Conservation (phyloP, 2,888 invertebrate genomes). For the Esperia sulphurella region DNA sequence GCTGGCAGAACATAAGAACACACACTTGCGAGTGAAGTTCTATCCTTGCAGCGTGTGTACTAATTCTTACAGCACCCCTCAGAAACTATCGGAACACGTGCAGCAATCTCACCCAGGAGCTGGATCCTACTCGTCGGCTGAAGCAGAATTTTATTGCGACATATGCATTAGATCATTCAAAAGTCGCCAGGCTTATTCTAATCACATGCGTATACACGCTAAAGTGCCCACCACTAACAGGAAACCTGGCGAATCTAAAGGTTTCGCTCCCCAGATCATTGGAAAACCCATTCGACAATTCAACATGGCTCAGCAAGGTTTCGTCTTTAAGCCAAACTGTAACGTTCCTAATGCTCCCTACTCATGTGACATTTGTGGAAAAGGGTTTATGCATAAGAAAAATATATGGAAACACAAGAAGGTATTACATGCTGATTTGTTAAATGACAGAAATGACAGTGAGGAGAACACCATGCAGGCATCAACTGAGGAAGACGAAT, state of each 20-base stretch:
- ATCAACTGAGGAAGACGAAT: conserved; percentile 73
- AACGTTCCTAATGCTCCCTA: conserved; percentile 74
- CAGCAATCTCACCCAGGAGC: conserved; percentile 69
- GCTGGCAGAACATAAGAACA: conserved; percentile 82
- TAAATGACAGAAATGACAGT: conserved; percentile 66
- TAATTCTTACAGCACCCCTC: conserved; percentile 81
- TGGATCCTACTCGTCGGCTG: conserved; percentile 35
- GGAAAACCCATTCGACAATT: conserved; percentile 65
- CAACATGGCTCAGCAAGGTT: conserved; percentile 50
- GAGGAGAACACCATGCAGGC: conserved; percentile 75
- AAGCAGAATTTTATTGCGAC: conserved; percentile 74
- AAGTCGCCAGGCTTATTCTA: conserved; percentile 75
- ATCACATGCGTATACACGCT: conserved; percentile 76
- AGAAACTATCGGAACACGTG: conserved; percentile 78
- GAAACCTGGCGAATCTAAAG: conserved; percentile 56
- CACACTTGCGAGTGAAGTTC: conserved; percentile 83
- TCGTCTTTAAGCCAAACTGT: conserved; percentile 57
- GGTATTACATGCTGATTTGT: conserved; percentile 69
- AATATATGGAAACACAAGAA: conserved; percentile 78
- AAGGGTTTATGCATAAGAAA: conserved; percentile 77
- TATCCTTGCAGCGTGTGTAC: conserved; percentile 80
- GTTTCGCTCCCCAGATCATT: conserved; percentile 65
- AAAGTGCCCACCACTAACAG: conserved; percentile 73
- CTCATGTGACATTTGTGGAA: conserved; percentile 83
- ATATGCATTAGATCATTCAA: conserved; percentile 81